Evolutionary conservation across 2,797 vertebrate species (phyloP), one percentile per base, ranked within the genome.

Genomic region (Hirundo rustica): DNA sequence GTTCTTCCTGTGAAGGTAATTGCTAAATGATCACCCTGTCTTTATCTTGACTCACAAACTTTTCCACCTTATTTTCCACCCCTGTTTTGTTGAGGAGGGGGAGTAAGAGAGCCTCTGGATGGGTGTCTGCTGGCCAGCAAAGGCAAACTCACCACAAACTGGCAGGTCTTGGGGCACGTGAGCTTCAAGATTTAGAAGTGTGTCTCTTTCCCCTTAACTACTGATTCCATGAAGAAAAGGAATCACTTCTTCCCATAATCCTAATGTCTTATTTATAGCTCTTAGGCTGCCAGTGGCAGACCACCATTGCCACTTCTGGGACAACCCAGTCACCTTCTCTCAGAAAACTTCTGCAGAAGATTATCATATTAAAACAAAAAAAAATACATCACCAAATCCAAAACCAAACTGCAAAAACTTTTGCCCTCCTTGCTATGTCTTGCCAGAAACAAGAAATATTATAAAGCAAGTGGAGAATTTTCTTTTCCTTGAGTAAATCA

Each of bases 81-180:
- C 8, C 3, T 0, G 1, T 62, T 89, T 54, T n/a, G 1, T 51
- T 58, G 30, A 62, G 47, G 10, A 38, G 3, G 2, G 2, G 6
- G 13, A 68, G 10, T 34, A 23, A 89, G 89, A 68, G 40, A 78
- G 4, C 3, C 1, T 27, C 16, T 55, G 20, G 21, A 12, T 34
- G 21, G 3, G 40, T n/a, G 7, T 45, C 58, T 60, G 26, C 26
- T 2, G 3, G 57, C 3, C 34, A 67, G 18, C 18, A 74, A 66
- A 90, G 20, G 30, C 50, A 70, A 84, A 48, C 8, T 11, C 15
- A 65, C 38, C 32, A 62, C 13, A 71, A 34, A 68, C 10, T 21
- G n/a, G 11, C 18, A 64, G 34, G 48, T 77, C 32, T 64, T 67
- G 40, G 16, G 25, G 16, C 53, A 85, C 1, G 0, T 6, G 42